Conservation (phyloP, 2,113 vertebrate species). For the Girardinichthys multiradiatus region DNA sequence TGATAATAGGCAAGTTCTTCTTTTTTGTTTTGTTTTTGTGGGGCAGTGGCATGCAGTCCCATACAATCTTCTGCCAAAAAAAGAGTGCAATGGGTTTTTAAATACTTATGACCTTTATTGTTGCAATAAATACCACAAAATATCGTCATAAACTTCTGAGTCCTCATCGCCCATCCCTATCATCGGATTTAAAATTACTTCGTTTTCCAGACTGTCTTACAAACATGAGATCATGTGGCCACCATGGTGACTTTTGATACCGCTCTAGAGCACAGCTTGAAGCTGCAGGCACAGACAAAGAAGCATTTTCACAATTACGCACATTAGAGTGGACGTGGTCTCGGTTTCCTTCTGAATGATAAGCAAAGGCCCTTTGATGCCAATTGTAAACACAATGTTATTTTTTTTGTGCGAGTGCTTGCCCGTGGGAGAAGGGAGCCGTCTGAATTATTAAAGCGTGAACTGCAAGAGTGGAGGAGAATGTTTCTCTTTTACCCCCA, state of each 20-base stretch:
- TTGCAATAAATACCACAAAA: background rate
- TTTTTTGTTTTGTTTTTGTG: background rate
- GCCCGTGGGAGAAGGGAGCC: conserved; percentile 20
- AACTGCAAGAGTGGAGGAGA: conserved; percentile 57
- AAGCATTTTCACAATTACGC: conserved; percentile 26
- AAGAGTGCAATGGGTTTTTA: background rate
- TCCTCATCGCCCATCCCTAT: background rate
- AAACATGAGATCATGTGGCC: background rate
- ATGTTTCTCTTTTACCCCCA: conserved; percentile 64
- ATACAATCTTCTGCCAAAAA: too few species aligned
- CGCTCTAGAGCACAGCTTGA: background rate
- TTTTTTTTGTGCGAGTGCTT: conserved; percentile 16
- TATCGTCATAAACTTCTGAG: background rate
- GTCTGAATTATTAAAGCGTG: conserved; percentile 71
- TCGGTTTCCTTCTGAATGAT: conserved; percentile 46
- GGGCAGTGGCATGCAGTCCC: too few species aligned
- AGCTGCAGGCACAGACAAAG: conserved; percentile 18
- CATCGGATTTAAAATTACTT: background rate
- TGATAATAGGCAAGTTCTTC: background rate
- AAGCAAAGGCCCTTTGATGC: conserved; percentile 51
- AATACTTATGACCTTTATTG: background rate
- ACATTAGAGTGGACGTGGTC: conserved; percentile 32
- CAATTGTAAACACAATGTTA: conserved; percentile 7
- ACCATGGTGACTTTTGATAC: background rate
- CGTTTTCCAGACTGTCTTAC: background rate